Conservation (phyloP, 2,797 vertebrate genomes). For the Lepilemur ruficaudatus region DNA sequence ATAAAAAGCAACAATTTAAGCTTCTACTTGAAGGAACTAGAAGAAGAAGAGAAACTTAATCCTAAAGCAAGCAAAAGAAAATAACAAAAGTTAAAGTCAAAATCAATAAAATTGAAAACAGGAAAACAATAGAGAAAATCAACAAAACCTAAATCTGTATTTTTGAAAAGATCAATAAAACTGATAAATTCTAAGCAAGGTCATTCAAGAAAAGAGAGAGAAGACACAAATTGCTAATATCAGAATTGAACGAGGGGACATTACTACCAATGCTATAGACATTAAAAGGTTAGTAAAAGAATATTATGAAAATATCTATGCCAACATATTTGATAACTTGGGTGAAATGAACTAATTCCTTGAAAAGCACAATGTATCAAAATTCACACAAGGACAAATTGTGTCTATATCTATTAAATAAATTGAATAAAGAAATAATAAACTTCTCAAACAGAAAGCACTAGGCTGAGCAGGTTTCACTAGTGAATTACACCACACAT, state of each 20-base stretch:
- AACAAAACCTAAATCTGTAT: background rate
- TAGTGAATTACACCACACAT: background rate
- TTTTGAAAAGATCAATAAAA: background rate
- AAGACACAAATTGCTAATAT: background rate
- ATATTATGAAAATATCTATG: background rate
- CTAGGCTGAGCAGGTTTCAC: background rate
- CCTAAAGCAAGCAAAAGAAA: background rate
- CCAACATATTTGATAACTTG: background rate
- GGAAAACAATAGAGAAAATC: background rate
- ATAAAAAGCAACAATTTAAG: background rate
- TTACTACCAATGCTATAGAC: background rate
- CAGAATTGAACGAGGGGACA: background rate
- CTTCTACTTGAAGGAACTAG: background rate
- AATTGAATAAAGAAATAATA: background rate
- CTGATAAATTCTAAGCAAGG: no score
- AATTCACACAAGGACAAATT: background rate
- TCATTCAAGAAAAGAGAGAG: background rate
- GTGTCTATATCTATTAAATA: background rate
- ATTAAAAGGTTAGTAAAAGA: background rate
- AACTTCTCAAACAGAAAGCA: background rate
- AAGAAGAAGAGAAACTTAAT: background rate
- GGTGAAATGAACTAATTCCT: background rate
- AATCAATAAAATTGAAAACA: background rate
- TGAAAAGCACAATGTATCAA: background rate
- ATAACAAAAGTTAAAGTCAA: background rate